A percentile compares a stretch with the other conserved stretches of the same genome.
These are phyloP conservation scores for Dermatemys mawii DNA, from an alignment of 2,113 vertebrate species.

Conservation along the genomic window DNA sequence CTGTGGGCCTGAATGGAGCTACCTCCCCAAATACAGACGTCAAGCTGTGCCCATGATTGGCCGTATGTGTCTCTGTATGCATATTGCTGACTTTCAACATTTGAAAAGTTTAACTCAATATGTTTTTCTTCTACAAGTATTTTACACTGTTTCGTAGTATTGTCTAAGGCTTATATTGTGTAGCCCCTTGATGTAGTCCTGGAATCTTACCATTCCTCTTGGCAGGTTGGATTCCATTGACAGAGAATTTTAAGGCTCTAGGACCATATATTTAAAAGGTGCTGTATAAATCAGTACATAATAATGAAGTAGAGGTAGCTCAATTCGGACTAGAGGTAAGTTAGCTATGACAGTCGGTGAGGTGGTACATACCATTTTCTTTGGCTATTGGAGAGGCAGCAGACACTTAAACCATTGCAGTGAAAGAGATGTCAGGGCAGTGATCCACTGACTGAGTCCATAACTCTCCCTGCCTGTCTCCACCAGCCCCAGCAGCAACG, in stretches of 20 bases:
- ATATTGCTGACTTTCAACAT: rapidly evolving
- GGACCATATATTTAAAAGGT: rapidly evolving
- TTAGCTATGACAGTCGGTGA: rapidly evolving
- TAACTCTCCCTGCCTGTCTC: conserved; percentile 80
- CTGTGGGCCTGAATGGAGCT: too few species aligned
- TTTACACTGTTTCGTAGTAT: background rate
- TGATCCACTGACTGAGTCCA: conserved; percentile 73
- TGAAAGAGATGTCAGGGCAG: conserved; percentile 77
- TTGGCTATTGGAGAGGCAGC: conserved; percentile 69
- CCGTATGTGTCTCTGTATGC: rapidly evolving
- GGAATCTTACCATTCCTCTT: rapidly evolving
- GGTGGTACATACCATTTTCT: background rate
- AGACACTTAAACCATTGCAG: conserved; percentile 66
- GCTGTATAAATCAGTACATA: rapidly evolving
- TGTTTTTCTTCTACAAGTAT: background rate
- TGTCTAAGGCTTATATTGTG: rapidly evolving
- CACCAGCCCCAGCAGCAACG: conserved; percentile 71
- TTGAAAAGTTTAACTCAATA: rapidly evolving
- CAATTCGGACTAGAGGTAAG: rapidly evolving
- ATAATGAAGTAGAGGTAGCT: rapidly evolving
- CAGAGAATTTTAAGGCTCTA: background rate
- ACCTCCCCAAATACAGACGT: too few species aligned
- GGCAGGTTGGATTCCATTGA: rapidly evolving
- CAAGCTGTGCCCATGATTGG: too few species aligned
- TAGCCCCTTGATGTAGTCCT: rapidly evolving